Conservation (phyloP, 2,888 invertebrate species). For the Nemotelus nigrinus region DNA sequence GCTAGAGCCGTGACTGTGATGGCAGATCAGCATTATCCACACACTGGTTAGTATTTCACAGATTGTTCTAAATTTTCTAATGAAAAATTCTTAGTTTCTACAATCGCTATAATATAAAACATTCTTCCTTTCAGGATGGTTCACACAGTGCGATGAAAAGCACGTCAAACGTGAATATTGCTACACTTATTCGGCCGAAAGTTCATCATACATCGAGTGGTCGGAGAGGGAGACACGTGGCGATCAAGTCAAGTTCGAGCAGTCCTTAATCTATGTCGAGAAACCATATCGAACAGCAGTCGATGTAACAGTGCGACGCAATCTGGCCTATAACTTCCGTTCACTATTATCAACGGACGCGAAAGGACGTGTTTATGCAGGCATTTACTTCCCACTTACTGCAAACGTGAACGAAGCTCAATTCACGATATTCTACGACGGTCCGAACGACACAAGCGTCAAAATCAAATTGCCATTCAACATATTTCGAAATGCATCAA, state of each 20-base stretch:
- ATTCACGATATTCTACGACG: constrained; percentile 83
- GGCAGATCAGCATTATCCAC: constrained; percentile 85
- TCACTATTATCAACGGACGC: constrained; percentile 84
- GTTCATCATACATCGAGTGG: constrained; percentile 85
- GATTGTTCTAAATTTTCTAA: too few relatives aligned
- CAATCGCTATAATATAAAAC: too few relatives aligned
- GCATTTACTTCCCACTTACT: constrained; percentile 81
- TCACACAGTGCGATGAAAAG: constrained; percentile 81
- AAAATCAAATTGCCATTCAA: constrained; percentile 81
- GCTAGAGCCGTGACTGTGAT: constrained; percentile 87
- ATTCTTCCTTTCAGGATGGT: constrained; percentile 73
- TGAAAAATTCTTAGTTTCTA: too few relatives aligned
- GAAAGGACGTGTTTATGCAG: constrained; percentile 84
- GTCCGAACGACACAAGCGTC: constrained; percentile 71
- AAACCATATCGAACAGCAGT: constrained; percentile 83
- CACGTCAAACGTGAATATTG: constrained; percentile 84
- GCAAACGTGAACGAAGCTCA: constrained; percentile 68
- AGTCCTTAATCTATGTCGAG: constrained; percentile 81
- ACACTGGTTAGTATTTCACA: constrained; percentile 68
- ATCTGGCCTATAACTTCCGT: constrained; percentile 82
- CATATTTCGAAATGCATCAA: constrained; percentile 70
- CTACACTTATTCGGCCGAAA: constrained; percentile 76
- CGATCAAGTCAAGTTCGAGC: constrained; percentile 71
- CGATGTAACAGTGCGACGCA: constrained; percentile 88
- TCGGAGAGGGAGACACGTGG: constrained; percentile 79